phyloP scores from a whole-genome alignment of 2,888 invertebrate species.

The Neoitamus cyanurus region DNA sequence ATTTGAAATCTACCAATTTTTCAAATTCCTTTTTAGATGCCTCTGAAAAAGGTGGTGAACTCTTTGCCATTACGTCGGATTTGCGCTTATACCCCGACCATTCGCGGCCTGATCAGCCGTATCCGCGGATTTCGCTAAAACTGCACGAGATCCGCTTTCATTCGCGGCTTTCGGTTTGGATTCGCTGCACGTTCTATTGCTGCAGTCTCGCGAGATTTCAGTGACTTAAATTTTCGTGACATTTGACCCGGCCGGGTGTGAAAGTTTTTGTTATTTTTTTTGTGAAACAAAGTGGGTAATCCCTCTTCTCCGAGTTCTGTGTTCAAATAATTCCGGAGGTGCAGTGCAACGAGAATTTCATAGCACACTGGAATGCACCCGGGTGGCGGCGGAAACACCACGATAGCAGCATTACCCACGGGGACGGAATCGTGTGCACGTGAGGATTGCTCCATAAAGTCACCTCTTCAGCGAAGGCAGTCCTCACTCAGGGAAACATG shows the following conservation, averaged over 20 bases:
- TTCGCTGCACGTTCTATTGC: constrained; percentile 33
- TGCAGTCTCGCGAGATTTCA: not conserved
- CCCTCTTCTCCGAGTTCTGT: not conserved
- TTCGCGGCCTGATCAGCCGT: not conserved
- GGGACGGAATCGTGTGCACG: constrained; percentile 28
- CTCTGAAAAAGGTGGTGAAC: not conserved
- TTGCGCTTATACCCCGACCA: not conserved
- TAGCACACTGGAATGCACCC: not conserved
- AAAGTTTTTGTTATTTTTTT: not conserved
- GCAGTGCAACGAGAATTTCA: not conserved
- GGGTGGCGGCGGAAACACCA: not conserved
- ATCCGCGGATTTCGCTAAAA: not conserved
- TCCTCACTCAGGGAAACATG: constrained; percentile 4
- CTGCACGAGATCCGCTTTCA: constrained; percentile 29
- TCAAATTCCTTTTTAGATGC: constrained; percentile 14
- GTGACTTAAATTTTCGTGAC: constrained; percentile 43
- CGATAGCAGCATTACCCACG: not conserved
- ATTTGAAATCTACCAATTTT: constrained; percentile 17
- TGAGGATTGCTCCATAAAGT: constrained; percentile 19
- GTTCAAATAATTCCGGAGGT: not conserved
- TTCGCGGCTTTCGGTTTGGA: constrained; percentile 29
- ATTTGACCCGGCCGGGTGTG: constrained; percentile 31
- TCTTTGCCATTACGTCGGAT: not conserved
- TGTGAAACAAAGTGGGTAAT: constrained; percentile 26
- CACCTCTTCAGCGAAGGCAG: not conserved